Conservation (phyloP, 2,888 invertebrate genomes). For the Herminia tarsipennalis region DNA sequence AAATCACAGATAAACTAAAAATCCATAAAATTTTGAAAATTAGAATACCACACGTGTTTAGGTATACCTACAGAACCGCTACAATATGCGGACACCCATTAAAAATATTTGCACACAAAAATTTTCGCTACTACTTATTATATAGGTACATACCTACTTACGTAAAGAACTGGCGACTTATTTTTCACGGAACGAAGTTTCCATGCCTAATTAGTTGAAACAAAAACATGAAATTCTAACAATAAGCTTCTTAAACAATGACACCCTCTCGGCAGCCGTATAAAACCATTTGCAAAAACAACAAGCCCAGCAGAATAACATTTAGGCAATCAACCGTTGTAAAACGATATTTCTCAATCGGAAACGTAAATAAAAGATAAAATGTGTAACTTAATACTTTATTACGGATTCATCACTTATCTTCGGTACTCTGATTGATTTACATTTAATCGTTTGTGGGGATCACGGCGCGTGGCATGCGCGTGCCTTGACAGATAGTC, state of each 20-base stretch:
- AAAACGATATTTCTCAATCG: slow-evolving; percentile 77
- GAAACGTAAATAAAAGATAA: slow-evolving; percentile 80
- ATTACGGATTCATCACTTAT: slow-evolving; percentile 70
- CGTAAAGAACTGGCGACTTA: too few relatives aligned
- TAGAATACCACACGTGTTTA: too few relatives aligned
- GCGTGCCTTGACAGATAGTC: slow-evolving; percentile 72
- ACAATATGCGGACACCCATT: too few relatives aligned
- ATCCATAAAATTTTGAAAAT: too few relatives aligned
- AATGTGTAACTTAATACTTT: slow-evolving; percentile 77
- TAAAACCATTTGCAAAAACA: slow-evolving; percentile 61
- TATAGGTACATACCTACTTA: too few relatives aligned
- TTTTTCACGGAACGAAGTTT: too few relatives aligned
- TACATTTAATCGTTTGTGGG: slow-evolving; percentile 66
- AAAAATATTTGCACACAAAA: too few relatives aligned
- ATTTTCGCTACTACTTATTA: too few relatives aligned
- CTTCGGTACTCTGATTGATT: slow-evolving; percentile 66
- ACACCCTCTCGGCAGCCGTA: slow-evolving; percentile 6
- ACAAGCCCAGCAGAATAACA: slow-evolving; percentile 51
- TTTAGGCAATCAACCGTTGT: slow-evolving; percentile 52
- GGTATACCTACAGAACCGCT: too few relatives aligned
- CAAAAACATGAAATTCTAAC: neutral
- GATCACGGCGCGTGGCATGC: slow-evolving; percentile 66
- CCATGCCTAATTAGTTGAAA: too few relatives aligned
- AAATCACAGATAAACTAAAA: too few relatives aligned
- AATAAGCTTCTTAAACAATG: neutral